Conservation (phyloP, 2,113 vertebrate genomes). For the Lipotes vexillifer region DNA sequence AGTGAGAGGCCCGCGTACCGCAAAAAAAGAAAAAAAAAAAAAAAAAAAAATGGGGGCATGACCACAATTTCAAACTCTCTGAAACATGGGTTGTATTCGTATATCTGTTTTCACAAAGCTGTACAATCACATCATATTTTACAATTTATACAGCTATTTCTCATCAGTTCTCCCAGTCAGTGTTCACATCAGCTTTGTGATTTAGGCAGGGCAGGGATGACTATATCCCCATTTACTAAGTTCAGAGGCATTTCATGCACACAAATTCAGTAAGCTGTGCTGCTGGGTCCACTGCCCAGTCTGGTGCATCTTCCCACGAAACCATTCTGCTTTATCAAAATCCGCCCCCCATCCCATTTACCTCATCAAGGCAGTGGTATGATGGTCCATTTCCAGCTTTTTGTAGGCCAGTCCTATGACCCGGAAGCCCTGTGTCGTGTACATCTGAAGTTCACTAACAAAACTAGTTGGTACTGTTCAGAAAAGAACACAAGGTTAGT, state of each 20-base stretch:
- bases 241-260: neutral
- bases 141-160: neutral
- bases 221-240: neutral
- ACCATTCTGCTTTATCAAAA: neutral
- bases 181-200: neutral
- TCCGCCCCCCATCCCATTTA: slow-evolving; percentile 47
- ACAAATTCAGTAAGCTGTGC: neutral
- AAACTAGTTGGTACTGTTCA: slow-evolving; percentile 81
- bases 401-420: slow-evolving; percentile 85
- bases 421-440: slow-evolving; percentile 82
- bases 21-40: too few relatives aligned
- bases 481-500: slow-evolving; percentile 55
- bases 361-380: slow-evolving; percentile 68
- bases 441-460: slow-evolving; percentile 78
- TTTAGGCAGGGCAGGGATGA: neutral
- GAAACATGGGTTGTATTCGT: neutral
- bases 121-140: neutral
- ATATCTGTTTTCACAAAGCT: neutral
- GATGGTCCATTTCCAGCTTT: slow-evolving; percentile 59
- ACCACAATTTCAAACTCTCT: neutral
- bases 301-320: neutral
- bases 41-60: neutral
- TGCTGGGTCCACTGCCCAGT: neutral
- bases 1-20: too few relatives aligned
- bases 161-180: neutral